Conservation (phyloP, 1,140 invertebrate species). For the Pygmarrhopalites habei region DNA sequence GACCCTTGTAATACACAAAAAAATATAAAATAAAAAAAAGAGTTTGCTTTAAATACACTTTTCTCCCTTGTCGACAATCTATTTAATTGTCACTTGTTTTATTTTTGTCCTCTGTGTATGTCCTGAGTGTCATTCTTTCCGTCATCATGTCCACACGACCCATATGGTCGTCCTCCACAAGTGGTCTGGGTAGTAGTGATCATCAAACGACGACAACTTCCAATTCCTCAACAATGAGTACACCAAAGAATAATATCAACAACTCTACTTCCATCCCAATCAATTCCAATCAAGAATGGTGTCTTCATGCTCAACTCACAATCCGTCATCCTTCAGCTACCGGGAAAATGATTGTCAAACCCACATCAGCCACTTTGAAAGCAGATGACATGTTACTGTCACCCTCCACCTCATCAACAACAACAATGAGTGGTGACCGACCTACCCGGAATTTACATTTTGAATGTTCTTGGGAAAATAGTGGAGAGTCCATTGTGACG, state of each 20-base stretch:
- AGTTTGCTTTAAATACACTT: too few species aligned
- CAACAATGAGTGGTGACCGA: too few species aligned
- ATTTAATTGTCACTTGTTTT: too few species aligned
- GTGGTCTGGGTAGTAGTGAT: neutral
- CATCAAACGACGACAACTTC: constrained; percentile 1
- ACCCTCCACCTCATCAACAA: too few species aligned
- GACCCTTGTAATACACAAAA: too few species aligned
- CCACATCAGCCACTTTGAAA: constrained; percentile 36
- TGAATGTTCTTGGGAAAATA: constrained; percentile 36
- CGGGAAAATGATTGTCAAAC: constrained; percentile 7
- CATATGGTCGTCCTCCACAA: neutral
- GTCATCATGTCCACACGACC: neutral
- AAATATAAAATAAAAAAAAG: too few species aligned
- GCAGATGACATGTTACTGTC: constrained; percentile 44
- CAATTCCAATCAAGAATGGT: constrained; percentile 54
- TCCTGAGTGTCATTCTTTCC: too few species aligned
- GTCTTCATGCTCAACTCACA: constrained; percentile 56
- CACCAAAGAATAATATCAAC: too few species aligned
- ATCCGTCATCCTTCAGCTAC: constrained; percentile 30
- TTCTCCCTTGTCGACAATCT: too few species aligned
- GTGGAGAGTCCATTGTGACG: constrained; percentile 18
- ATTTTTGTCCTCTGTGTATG: too few species aligned
- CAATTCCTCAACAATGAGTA: too few species aligned
- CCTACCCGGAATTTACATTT: constrained; percentile 42
- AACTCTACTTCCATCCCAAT: too few species aligned